Percentiles rank a stretch among this genome's conserved stretches.
phyloP scores from a whole-genome alignment of 35 echinoderm and acorn worm species.

The Diadema setosum region DNA sequence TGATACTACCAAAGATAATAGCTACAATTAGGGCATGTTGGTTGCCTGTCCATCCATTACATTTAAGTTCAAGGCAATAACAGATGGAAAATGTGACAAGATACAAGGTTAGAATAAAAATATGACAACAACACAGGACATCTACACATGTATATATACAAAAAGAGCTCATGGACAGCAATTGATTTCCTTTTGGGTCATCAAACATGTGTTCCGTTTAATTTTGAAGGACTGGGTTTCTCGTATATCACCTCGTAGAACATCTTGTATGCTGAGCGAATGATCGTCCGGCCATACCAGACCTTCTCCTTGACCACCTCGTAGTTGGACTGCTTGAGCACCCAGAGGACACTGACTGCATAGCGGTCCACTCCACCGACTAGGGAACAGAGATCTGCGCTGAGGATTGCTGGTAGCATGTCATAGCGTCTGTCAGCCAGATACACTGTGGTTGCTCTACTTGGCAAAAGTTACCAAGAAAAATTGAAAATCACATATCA shows the following conservation, averaged over 20 bases:
- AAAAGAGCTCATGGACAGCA: no score
- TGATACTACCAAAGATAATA: no score
- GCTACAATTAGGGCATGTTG: no score
- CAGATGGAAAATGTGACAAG: no score
- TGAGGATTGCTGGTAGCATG: slow-evolving; percentile 90
- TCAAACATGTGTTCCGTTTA: neutral
- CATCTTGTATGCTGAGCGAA: slow-evolving; percentile 94
- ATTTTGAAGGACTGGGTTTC: neutral
- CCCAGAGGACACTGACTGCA: slow-evolving; percentile 94
- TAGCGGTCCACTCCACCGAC: slow-evolving; percentile 97
- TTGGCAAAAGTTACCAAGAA: no score
- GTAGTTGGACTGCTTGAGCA: slow-evolving; percentile 58
- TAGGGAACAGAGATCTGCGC: slow-evolving; percentile 93
- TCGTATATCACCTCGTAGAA: slow-evolving; percentile 99
- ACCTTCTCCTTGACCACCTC: slow-evolving; percentile 73
- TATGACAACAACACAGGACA: no score
- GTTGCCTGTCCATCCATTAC: no score
- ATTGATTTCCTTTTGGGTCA: neutral
- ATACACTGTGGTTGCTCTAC: slow-evolving; percentile 94
- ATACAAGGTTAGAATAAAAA: no score
- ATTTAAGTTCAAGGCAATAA: no score
- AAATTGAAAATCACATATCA: no score
- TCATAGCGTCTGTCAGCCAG: slow-evolving; percentile 89
- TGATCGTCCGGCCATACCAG: slow-evolving; percentile 96
- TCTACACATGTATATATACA: no score